These are phyloP conservation scores for Catostylus mosaicus DNA, from an alignment of 30 jellyfish, hydroid and myxozoan species.

Conservation along the genomic window DNA sequence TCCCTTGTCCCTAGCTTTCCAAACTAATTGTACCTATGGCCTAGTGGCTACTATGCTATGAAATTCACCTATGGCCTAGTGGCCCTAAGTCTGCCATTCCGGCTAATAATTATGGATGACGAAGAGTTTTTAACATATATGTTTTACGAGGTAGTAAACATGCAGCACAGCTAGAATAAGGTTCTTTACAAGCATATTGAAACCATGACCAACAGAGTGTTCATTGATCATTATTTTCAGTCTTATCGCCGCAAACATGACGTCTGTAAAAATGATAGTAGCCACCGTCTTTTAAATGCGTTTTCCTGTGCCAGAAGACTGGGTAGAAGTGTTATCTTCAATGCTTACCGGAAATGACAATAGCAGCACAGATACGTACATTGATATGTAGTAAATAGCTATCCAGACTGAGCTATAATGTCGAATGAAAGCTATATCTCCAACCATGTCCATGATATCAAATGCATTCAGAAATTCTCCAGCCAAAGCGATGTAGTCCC, in stretches of 20 bases:
- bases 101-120: too few species aligned
- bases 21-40: too few species aligned
- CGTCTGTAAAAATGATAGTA: constrained; percentile 45
- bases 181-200: constrained; percentile 51
- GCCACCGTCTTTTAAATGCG: constrained; percentile 14
- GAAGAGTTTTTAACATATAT: too few species aligned
- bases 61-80: too few species aligned
- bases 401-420: constrained; percentile 21
- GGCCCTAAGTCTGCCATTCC: too few species aligned
- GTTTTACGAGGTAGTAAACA: constrained; percentile 3
- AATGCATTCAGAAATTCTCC: constrained; percentile 51
- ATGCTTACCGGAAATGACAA: constrained; percentile 39
- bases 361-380: constrained; percentile 32
- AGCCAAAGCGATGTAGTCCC: constrained; percentile 45
- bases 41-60: too few species aligned
- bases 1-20: too few species aligned
- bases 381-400: constrained; percentile 5
- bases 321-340: constrained; percentile 15
- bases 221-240: constrained; percentile 36
- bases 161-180: constrained; percentile 23
- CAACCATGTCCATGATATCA: constrained; percentile 60
- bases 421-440: constrained; percentile 28
- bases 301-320: background rate
- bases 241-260: constrained; percentile 38
- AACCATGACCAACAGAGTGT: constrained; percentile 44